These are phyloP conservation scores for Vidua chalybeata DNA, from an alignment of 2,113 vertebrate genomes.

Conservation along the genomic window DNA sequence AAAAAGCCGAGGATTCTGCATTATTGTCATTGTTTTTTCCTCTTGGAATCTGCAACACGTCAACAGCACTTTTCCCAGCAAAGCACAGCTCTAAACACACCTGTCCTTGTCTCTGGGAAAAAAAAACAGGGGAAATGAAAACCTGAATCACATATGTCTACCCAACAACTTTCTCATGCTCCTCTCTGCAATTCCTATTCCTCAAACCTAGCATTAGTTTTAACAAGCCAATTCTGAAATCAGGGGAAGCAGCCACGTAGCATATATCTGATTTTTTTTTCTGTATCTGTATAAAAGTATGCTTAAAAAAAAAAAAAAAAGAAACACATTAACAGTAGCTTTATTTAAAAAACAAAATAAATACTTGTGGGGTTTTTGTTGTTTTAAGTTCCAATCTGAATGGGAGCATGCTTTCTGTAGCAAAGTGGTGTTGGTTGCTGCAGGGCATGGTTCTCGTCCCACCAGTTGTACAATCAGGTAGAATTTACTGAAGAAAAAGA, in stretches of 20 bases:
- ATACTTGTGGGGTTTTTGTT: not conserved
- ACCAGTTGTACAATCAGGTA: conserved; percentile 13
- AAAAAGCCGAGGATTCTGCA: not conserved
- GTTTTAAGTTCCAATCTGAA: not conserved
- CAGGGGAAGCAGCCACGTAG: not conserved
- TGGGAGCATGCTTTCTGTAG: not conserved
- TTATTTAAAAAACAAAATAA: not conserved
- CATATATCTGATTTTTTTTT: not conserved
- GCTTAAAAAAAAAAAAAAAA: not conserved
- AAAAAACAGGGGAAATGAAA: not conserved
- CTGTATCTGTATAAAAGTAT: not conserved
- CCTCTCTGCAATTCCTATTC: not conserved
- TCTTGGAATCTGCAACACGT: not conserved
- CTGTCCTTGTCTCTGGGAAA: not conserved
- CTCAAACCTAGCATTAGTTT: not conserved
- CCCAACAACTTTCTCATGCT: conserved; percentile 10
- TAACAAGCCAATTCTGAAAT: not conserved
- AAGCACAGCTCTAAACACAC: not conserved
- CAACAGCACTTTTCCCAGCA: not conserved
- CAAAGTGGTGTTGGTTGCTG: conserved; percentile 15
- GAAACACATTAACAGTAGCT: not conserved
- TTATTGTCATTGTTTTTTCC: not conserved
- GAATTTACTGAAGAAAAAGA: conserved; percentile 40
- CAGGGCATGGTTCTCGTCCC: conserved; percentile 28
- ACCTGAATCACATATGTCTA: not conserved